Evolutionary conservation across 2,888 invertebrate genomes (phyloP).

Genomic region (Amblyjoppa fuscipennis): DNA sequence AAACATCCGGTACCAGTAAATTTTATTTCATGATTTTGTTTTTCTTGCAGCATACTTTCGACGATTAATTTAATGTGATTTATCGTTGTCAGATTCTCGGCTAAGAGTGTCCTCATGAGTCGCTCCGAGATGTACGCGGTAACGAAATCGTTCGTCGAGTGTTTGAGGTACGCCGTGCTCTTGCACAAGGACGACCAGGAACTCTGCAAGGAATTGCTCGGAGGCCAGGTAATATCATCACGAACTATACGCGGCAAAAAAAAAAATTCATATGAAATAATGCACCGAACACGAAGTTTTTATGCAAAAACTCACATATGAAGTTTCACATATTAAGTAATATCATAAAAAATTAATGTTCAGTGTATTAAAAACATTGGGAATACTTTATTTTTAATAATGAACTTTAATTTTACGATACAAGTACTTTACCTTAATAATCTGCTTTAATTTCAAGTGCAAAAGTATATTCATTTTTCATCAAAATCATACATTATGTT

Average conservation of each 20-base stretch:
- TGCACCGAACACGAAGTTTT: neutral
- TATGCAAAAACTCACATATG: too few species aligned
- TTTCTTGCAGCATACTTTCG: neutral
- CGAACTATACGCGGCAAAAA: too few species aligned
- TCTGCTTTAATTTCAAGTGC: too few species aligned
- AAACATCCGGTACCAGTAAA: neutral
- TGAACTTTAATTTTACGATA: too few species aligned
- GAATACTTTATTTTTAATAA: too few species aligned
- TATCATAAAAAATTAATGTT: too few species aligned
- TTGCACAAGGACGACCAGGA: conserved; percentile 85
- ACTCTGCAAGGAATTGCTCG: conserved; percentile 85
- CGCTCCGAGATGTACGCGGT: conserved; percentile 90
- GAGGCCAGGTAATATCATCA: conserved; percentile 76
- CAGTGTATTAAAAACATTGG: too few species aligned
- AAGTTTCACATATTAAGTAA: too few species aligned
- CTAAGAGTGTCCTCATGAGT: conserved; percentile 87
- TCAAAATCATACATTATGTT: too few species aligned
- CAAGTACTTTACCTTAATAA: neutral
- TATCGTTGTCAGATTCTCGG: conserved; percentile 86
- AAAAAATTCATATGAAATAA: too few species aligned
- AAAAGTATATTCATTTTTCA: too few species aligned
- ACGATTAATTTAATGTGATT: neutral
- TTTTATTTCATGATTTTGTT: neutral
- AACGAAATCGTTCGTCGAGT: conserved; percentile 90
- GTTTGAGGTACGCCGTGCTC: conserved; percentile 89